Percentiles rank a stretch among this genome's conserved stretches.
Evolutionary conservation across 2,888 invertebrate species (phyloP).

Genomic region (Ephialtes manifestator): DNA sequence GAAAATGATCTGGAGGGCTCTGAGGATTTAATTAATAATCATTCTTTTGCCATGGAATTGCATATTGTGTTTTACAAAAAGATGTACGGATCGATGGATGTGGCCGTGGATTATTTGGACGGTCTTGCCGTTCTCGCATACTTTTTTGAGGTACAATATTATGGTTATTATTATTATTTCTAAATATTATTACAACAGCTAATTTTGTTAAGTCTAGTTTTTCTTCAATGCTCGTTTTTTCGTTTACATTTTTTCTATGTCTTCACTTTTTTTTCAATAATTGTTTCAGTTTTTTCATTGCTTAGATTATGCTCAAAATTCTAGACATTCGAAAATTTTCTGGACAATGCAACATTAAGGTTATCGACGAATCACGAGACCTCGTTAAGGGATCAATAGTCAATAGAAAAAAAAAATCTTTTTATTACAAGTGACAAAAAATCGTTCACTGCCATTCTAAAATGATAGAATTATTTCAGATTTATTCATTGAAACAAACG

Average conservation of each 20-base stretch:
- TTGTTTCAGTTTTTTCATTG: not conserved
- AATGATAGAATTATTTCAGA: no score
- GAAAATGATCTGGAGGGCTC: conserved; percentile 92
- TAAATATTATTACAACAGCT: not conserved
- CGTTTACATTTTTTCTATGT: no score
- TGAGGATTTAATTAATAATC: conserved; percentile 91
- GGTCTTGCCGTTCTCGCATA: conserved; percentile 93
- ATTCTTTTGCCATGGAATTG: conserved; percentile 91
- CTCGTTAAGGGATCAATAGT: no score
- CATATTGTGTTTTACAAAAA: conserved; percentile 92
- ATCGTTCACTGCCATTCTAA: no score
- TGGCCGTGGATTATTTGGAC: conserved; percentile 90
- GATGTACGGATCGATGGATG: conserved; percentile 84
- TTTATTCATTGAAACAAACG: no score
- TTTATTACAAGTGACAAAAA: no score
- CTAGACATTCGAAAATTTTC: conserved; percentile 1
- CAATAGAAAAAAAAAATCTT: no score
- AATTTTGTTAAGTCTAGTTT: no score
- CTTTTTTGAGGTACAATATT: conserved; percentile 90
- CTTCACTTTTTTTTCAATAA: not conserved
- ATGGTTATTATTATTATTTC: not conserved
- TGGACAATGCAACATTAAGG: not conserved
- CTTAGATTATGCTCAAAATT: not conserved
- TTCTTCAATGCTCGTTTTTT: no score
- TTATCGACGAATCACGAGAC: not conserved